These are phyloP conservation scores for Epizoanthus stellaris DNA, from an alignment of 92 coral and sea anemone species.

Conservation along the genomic window DNA sequence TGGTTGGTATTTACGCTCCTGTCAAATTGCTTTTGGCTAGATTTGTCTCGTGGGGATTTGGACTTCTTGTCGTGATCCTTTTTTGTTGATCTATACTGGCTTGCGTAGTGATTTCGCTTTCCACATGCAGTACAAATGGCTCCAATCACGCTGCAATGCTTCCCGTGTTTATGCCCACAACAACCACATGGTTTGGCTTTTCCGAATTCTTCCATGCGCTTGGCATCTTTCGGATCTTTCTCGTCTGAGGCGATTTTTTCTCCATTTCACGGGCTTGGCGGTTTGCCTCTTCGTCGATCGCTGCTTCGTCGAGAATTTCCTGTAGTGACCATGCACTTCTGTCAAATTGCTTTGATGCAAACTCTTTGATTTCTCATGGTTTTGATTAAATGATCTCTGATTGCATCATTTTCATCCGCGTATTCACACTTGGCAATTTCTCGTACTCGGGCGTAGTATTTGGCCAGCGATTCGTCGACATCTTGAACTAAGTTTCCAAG, in stretches of 20 bases:
- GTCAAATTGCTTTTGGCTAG: not conserved
- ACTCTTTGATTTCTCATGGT: too few species aligned
- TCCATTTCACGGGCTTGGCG: slow-evolving; percentile 29
- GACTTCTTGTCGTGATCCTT: not conserved
- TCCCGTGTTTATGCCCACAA: slow-evolving; percentile 26
- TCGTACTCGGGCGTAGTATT: slow-evolving; percentile 46
- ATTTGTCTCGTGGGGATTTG: not conserved
- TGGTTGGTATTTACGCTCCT: too few species aligned
- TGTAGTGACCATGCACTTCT: too few species aligned
- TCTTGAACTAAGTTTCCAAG: slow-evolving; percentile 61
- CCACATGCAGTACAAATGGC: slow-evolving; percentile 46
- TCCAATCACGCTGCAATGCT: slow-evolving; percentile 53
- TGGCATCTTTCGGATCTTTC: not conserved
- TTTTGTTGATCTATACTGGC: slow-evolving; percentile 34
- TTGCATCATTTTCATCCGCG: slow-evolving; percentile 39
- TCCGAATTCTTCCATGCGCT: not conserved
- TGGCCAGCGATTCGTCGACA: slow-evolving; percentile 36
- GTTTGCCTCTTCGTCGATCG: slow-evolving; percentile 33
- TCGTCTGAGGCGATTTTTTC: not conserved
- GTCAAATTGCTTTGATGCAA: too few species aligned
- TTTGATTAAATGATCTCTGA: slow-evolving; percentile 59
- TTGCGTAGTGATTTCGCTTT: slow-evolving; percentile 62
- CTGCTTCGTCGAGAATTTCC: slow-evolving; percentile 35
- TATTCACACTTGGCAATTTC: slow-evolving; percentile 65
- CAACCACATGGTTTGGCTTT: slow-evolving; percentile 3